Percentiles rank a stretch among this genome's conserved stretches.
Evolutionary conservation across 1,140 invertebrate genomes (phyloP).

Genomic region (Calliphora vicina): DNA sequence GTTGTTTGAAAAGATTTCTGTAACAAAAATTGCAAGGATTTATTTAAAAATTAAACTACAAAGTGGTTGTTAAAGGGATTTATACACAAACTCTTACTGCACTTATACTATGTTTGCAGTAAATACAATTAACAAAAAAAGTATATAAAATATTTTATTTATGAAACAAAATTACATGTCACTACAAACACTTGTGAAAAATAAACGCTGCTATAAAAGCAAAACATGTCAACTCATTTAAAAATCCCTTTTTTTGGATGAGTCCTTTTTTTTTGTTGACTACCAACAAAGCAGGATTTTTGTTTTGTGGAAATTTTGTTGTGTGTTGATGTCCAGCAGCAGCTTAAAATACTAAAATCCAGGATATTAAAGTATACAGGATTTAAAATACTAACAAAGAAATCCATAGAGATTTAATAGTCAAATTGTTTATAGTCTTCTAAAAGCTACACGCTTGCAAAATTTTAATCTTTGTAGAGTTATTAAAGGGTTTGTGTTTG

Average conservation of each 20-base stretch:
- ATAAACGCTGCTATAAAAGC: neutral
- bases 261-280: neutral
- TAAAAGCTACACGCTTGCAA: neutral
- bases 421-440: neutral
- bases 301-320: neutral
- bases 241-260: neutral
- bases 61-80: slow-evolving; percentile 31
- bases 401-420: neutral
- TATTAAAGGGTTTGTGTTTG: too few species aligned
- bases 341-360: neutral
- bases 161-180: neutral
- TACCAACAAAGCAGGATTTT: neutral
- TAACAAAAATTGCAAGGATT: slow-evolving; percentile 16
- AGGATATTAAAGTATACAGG: neutral
- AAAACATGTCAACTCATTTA: slow-evolving; percentile 1
- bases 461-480: too few species aligned
- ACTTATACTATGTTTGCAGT: neutral
- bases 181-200: neutral
- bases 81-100: neutral
- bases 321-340: neutral
- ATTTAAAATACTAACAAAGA: neutral
- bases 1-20: slow-evolving; percentile 3
- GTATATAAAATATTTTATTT: neutral
- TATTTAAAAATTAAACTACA: slow-evolving; percentile 34
- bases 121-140: neutral